Conservation (phyloP, 2,888 invertebrate species). For the Autographa gamma region DNA sequence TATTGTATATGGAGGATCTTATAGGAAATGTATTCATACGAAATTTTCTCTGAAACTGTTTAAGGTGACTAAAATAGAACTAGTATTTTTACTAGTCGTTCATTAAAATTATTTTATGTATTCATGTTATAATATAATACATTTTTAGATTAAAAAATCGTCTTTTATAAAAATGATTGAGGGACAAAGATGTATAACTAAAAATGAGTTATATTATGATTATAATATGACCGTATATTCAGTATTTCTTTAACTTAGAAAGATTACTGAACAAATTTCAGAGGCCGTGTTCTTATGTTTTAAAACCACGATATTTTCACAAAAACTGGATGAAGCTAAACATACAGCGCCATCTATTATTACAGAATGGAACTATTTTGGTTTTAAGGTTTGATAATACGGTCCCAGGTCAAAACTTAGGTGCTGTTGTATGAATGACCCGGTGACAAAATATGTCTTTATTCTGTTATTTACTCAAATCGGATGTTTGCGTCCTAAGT, state of each 20-base stretch:
- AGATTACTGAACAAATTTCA: conserved; percentile 72
- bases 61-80: not conserved
- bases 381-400: not conserved
- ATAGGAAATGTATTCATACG: not conserved
- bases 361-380: not conserved
- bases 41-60: not conserved
- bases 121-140: conserved; percentile 14
- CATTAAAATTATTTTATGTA: conserved; percentile 21
- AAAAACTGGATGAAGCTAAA: not conserved
- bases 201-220: conserved; percentile 26
- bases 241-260: conserved; percentile 60
- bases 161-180: conserved; percentile 25
- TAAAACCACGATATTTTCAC: not conserved
- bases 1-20: conserved; percentile 23
- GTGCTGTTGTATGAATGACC: conserved; percentile 66
- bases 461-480: conserved; percentile 28
- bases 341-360: not conserved
- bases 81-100: conserved; percentile 1
- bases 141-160: conserved; percentile 5
- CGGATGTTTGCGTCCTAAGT: conserved; percentile 13
- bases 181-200: conserved; percentile 10
- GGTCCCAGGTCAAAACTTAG: conserved; percentile 66
- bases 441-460: conserved; percentile 31
- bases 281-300: not conserved
- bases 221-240: conserved; percentile 36